These are phyloP conservation scores for Mizuhopecten yessoensis DNA, from an alignment of 1,140 invertebrate genomes.

Conservation along the genomic window DNA sequence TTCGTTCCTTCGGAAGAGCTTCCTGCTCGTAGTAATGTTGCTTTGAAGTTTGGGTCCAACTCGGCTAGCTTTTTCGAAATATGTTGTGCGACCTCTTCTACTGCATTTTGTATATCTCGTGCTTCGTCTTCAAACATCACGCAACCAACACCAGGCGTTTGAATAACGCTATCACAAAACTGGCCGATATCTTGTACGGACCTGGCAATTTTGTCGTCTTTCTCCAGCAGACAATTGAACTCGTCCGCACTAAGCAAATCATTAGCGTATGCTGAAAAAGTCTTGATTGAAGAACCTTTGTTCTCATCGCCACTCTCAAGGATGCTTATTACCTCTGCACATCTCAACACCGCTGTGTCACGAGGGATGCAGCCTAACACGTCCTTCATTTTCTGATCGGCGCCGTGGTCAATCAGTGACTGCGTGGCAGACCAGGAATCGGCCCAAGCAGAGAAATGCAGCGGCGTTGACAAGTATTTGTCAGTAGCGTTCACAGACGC, in stretches of 20 bases:
- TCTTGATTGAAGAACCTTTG: too few relatives aligned
- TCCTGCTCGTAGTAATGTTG: conserved; percentile 45
- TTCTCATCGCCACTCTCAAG: too few relatives aligned
- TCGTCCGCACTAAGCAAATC: neutral
- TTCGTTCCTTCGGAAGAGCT: conserved; percentile 52
- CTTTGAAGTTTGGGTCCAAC: conserved; percentile 41
- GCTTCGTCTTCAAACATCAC: neutral
- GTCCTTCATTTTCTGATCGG: too few relatives aligned
- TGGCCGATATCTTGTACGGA: neutral
- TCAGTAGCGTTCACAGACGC: too few relatives aligned
- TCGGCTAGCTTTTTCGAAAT: conserved; percentile 14
- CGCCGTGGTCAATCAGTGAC: too few relatives aligned
- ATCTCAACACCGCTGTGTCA: too few relatives aligned
- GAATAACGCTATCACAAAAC: conserved; percentile 23
- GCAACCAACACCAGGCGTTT: neutral
- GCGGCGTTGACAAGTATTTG: too few relatives aligned
- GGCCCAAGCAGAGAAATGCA: too few relatives aligned
- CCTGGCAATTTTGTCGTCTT: neutral
- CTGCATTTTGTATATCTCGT: neutral
- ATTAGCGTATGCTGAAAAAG: conserved; percentile 45
- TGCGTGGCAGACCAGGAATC: too few relatives aligned
- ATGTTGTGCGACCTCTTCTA: conserved; percentile 38
- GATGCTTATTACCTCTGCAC: too few relatives aligned
- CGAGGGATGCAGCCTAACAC: too few relatives aligned
- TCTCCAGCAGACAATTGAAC: conserved; percentile 38